Conservation (phyloP, 2,888 invertebrate species). For the Chrysotoxum bicinctum region DNA sequence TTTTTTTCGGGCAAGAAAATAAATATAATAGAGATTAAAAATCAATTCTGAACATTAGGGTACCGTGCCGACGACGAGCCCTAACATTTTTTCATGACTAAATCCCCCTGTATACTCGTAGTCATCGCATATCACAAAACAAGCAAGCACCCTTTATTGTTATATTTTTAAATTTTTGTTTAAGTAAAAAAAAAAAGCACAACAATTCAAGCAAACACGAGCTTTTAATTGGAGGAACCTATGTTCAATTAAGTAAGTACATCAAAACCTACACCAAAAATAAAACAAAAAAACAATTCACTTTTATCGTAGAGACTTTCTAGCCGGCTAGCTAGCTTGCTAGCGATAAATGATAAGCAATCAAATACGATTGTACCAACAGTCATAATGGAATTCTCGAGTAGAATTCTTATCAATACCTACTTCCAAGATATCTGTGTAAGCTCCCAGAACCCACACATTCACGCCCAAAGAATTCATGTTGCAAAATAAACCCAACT, state of each 20-base stretch:
- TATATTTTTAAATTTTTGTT: not conserved
- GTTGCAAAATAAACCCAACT: not conserved
- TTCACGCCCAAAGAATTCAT: not conserved
- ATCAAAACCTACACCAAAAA: not conserved
- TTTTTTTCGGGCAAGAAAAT: too few species aligned
- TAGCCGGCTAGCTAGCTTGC: constrained; percentile 1
- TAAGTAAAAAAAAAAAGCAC: not conserved
- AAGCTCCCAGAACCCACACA: not conserved
- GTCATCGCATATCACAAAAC: too few species aligned
- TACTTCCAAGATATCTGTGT: not conserved
- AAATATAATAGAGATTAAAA: too few species aligned
- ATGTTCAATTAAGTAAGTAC: constrained; percentile 17
- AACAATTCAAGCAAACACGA: not conserved
- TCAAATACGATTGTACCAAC: not conserved
- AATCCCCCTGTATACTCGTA: too few species aligned
- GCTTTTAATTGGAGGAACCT: constrained; percentile 1
- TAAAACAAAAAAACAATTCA: not conserved
- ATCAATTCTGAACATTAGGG: too few species aligned
- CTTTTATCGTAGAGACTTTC: constrained; percentile 7
- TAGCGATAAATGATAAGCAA: constrained; percentile 10
- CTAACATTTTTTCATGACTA: too few species aligned
- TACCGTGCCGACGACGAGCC: too few species aligned
- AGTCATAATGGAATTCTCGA: constrained; percentile 14
- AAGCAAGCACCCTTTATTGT: not conserved
- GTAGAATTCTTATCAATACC: constrained; percentile 10